phyloP scores from a whole-genome alignment of 2,113 vertebrate genomes.

The Percopsis transmontana region DNA sequence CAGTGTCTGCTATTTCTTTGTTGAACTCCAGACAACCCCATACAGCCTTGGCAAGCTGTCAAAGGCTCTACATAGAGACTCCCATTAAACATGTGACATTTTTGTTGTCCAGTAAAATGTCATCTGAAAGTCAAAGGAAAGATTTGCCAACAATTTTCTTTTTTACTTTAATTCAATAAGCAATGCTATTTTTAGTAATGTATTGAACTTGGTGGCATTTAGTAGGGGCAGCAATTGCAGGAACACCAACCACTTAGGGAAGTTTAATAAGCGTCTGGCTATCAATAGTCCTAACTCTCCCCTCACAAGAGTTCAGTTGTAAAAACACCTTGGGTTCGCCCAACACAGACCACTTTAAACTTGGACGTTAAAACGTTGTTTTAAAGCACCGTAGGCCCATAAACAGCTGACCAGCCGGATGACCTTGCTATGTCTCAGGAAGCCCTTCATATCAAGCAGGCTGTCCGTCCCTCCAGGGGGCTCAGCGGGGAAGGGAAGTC shows the following conservation, averaged over 20 bases:
- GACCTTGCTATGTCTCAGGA: too few species aligned
- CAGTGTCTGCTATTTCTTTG: slow-evolving; percentile 37
- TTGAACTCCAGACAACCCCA: slow-evolving; percentile 55
- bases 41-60: slow-evolving; percentile 26
- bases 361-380: too few species aligned
- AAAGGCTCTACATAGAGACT: slow-evolving; percentile 42
- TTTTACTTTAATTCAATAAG: too few species aligned
- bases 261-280: too few species aligned
- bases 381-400: background rate
- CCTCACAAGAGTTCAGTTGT: background rate
- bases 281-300: background rate
- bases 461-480: background rate
- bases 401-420: too few species aligned
- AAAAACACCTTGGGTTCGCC: too few species aligned
- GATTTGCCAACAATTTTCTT: too few species aligned
- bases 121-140: slow-evolving; percentile 55
- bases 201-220: too few species aligned
- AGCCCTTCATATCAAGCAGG: too few species aligned
- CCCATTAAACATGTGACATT: slow-evolving; percentile 40
- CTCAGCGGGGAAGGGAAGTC: background rate
- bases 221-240: too few species aligned
- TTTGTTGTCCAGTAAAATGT: slow-evolving; percentile 59
- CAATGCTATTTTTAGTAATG: too few species aligned
- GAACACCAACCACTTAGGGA: too few species aligned
- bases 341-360: background rate